Evolutionary conservation across 2,888 invertebrate genomes (phyloP).

Genomic region (Liopterus haemorrhoidalis): DNA sequence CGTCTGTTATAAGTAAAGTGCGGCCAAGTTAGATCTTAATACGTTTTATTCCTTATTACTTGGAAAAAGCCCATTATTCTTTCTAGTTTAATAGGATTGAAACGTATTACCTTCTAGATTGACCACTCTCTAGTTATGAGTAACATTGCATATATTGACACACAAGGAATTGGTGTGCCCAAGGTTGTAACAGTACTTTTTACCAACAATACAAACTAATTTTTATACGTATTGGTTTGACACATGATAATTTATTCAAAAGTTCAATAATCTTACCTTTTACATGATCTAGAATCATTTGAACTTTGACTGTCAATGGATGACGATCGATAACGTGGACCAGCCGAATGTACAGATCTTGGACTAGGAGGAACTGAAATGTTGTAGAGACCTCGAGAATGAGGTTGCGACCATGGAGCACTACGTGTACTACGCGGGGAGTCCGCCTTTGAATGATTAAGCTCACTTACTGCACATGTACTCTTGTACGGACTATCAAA

Average conservation of each 20-base stretch:
- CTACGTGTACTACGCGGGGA: constrained; percentile 79
- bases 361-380: constrained; percentile 60
- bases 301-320: constrained; percentile 87
- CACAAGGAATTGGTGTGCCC: neutral
- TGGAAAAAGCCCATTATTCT: no score
- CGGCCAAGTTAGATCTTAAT: no score
- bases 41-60: no score
- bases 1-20: no score
- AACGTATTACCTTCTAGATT: no score
- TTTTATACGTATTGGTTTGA: neutral
- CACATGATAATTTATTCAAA: constrained; percentile 16
- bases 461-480: constrained; percentile 48
- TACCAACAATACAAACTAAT: neutral
- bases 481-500: constrained; percentile 50
- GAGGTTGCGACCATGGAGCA: constrained; percentile 71
- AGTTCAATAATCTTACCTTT: no score
- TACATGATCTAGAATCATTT: constrained; percentile 73
- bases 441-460: constrained; percentile 49
- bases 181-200: neutral
- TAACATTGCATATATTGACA: no score
- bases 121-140: no score
- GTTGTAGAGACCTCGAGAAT: constrained; percentile 64
- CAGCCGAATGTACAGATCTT: constrained; percentile 71
- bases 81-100: no score
- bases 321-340: constrained; percentile 62